Base-by-base conservation (phyloP, 2,888 invertebrate species). In the Hesperia comma region DNA sequence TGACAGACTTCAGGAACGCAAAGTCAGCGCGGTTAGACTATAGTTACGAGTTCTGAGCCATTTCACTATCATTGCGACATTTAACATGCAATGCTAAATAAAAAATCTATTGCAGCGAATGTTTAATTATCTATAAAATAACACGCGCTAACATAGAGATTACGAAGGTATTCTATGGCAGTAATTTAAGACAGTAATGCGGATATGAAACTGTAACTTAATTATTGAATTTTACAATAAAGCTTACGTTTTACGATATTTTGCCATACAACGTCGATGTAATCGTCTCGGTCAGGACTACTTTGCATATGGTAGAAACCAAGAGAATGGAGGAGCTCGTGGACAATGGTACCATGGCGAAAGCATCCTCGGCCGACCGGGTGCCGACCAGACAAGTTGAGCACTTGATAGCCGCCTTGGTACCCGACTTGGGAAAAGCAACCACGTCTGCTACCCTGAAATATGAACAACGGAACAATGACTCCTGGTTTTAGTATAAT, bases 301-400 rank as follows among this genome's bases (percentile, higher is more conserved):
- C 95, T 96, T 82, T 97, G 97, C 87, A 97, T 97, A 80, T 97
- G 97, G 84, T 95, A 96, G 84, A 97, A 97, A 2, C 97, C 97
- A 0, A 96, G 88, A 0, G 96, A 94, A 78, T 97, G 97, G 75
- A 97, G 92, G 56, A 97, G 85, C 81, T 97, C 97, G 79, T 97
- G 96, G 4, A 95, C 94, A 5, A 96, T 94, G n/a, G 95, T 95
- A 14, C 96, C 95, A 72, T 93, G 93, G 0, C 93, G 88, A 72
- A 95, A 93, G 76, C 95, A 95, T 15, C 94, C 94, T 0, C 93
- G 91, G 0, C 94, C 93, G 0, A 82, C 90, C 0, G 94, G 88
- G 70, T 95, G 94, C 0, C 92, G 85, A 0, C 86, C 89, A 0
- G 88, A 93, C n/a, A 94, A 79, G 76, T 95, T 95, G 55, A 95